Evolutionary conservation across 2,113 vertebrate species (phyloP).

Genomic region (Stomatorhinus ivindoensis): DNA sequence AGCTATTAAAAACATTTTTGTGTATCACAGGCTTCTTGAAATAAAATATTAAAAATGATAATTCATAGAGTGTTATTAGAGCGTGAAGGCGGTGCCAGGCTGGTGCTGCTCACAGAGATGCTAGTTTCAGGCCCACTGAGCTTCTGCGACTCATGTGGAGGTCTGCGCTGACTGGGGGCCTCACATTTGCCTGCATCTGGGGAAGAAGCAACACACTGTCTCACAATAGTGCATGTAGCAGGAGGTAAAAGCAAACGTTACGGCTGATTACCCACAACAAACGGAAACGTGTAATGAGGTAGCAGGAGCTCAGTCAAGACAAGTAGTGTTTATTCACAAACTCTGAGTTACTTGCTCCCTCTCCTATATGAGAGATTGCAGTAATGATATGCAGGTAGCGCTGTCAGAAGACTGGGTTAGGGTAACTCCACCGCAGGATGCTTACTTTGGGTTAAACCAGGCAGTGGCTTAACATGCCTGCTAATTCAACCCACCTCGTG

Average conservation of each 20-base stretch:
- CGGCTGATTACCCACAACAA: background rate
- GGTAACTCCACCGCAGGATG: background rate
- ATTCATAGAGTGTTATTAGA: background rate
- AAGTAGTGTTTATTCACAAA: background rate
- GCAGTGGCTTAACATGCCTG: background rate
- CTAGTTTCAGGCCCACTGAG: background rate
- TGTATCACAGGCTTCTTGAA: background rate
- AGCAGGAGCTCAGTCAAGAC: background rate
- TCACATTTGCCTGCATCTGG: background rate
- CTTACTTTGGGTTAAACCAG: background rate
- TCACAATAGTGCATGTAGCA: background rate
- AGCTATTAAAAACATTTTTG: background rate
- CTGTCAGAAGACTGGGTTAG: background rate
- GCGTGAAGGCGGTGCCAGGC: background rate
- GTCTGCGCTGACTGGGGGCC: background rate
- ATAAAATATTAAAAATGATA: background rate
- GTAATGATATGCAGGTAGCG: background rate
- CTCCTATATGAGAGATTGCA: background rate
- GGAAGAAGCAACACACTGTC: no score
- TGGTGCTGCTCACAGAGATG: background rate
- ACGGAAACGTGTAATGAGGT: background rate
- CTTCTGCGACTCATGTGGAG: background rate
- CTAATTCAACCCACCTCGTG: background rate
- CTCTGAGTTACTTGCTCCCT: background rate
- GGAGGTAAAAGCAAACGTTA: background rate